Base-by-base conservation (phyloP, 2,888 invertebrate genomes). In the Nephrotoma appendiculata region DNA sequence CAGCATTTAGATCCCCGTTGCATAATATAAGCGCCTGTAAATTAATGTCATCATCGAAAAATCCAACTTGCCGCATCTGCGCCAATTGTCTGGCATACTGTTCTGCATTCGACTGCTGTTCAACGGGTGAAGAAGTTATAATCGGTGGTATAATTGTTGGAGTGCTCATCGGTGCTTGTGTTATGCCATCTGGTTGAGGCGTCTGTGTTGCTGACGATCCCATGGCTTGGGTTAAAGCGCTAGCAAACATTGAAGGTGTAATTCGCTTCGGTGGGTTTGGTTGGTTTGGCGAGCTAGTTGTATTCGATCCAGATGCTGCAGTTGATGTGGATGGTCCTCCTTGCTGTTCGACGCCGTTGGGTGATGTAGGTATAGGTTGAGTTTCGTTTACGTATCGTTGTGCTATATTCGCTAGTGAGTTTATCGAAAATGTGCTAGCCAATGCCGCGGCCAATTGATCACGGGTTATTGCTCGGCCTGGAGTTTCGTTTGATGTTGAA, bases 1-100 rank as follows among this genome's bases (percentile, higher is more conserved):
- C 98, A 31, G 96, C 96, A 90, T 97, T 97, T 3, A 98, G 95
- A 90, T 98, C 96, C 86, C 98, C 98, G 88, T 93, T 94, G 48
- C 91, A 89, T 87, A 96, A 94, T 88, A 95, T 94, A 71, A 99
- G 92, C 3, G 97, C 98, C 88, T 96, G 95, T n/a, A 97, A 92
- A 90, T 98, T 98, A 86, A 96, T 92, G 2, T 94, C 93, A 89
- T 98, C 97, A 91, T 98, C 96, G 42, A 94, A 92, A 31, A 99
- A 94, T 0, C 98, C 98, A 94, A 98, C 96, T 90, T 98, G 98
- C 88, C 95, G 94, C 96, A 99, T 96, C 89, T 96, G 96, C 86
- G 93, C 93, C 88, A 96, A 91, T 89, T 96, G 95, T 1, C 93
- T 92, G 86, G 92, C 91, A 88, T 92, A 92, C 41, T 92, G 90